These are phyloP conservation scores for Mohoua ochrocephala DNA, from an alignment of 2,113 vertebrate genomes.

Conservation along the genomic window DNA sequence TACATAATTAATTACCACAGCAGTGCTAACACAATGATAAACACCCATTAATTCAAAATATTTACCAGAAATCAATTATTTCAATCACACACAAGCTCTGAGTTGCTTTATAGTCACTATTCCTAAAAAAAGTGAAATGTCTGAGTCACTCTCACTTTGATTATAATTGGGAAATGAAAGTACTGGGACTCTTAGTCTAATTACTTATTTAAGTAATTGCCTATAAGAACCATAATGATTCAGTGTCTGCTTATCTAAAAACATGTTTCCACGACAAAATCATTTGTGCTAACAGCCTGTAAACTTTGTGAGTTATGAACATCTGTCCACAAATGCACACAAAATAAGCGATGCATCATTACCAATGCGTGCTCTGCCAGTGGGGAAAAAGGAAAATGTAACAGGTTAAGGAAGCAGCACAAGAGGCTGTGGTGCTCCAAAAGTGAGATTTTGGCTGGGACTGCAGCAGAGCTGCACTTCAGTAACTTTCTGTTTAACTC, in stretches of 20 bases:
- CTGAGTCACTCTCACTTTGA: neutral
- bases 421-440: neutral
- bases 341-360: neutral
- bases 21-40: neutral
- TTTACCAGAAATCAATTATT: neutral
- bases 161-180: neutral
- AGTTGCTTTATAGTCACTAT: neutral
- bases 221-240: neutral
- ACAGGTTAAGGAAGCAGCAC: neutral
- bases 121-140: neutral
- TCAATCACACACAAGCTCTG: neutral
- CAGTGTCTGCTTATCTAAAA: neutral
- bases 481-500: neutral
- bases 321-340: neutral
- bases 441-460: neutral
- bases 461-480: neutral
- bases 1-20: neutral
- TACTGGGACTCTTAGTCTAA: neutral
- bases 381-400: neutral
- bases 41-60: neutral
- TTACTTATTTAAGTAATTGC: neutral
- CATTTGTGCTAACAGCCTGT: neutral
- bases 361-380: neutral
- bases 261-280: neutral
- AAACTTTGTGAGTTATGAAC: neutral